phyloP scores from a whole-genome alignment of 2,888 invertebrate species.

The Trisateles emortualis region DNA sequence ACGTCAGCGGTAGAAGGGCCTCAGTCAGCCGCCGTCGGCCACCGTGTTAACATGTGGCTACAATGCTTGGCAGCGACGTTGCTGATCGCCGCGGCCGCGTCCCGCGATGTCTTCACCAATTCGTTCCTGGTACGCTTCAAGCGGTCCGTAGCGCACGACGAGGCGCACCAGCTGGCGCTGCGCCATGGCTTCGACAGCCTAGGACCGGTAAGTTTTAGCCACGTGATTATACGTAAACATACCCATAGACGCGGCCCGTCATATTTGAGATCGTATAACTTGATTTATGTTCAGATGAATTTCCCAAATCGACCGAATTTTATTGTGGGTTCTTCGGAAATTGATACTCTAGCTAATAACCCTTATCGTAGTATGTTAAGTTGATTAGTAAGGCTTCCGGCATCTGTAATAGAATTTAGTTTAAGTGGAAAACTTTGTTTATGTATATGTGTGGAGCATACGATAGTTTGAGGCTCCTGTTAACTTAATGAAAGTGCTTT shows the following conservation, averaged over 20 bases:
- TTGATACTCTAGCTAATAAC: slow-evolving; percentile 24
- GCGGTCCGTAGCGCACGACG: slow-evolving; percentile 90
- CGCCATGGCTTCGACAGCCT: slow-evolving; percentile 97
- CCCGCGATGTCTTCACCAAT: slow-evolving; percentile 95
- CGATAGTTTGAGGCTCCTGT: slow-evolving; percentile 9
- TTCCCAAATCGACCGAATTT: slow-evolving; percentile 37
- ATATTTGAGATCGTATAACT: slow-evolving; percentile 47
- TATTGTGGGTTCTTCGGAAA: slow-evolving; percentile 31
- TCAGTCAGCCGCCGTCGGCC: slow-evolving; percentile 82
- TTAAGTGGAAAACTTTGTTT: slow-evolving; percentile 20
- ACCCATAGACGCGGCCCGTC: slow-evolving; percentile 50
- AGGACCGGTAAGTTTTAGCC: slow-evolving; percentile 93
- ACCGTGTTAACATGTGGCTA: slow-evolving; percentile 79
- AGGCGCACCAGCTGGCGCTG: slow-evolving; percentile 93
- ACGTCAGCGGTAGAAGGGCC: slow-evolving; percentile 73
- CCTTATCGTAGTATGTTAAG: slow-evolving; percentile 8
- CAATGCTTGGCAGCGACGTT: slow-evolving; percentile 78
- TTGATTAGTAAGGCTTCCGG: slow-evolving; percentile 24
- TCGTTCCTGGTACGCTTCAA: slow-evolving; percentile 97
- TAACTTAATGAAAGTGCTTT: slow-evolving; percentile 2
- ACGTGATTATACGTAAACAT: slow-evolving; percentile 84
- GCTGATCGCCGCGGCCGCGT: slow-evolving; percentile 74
- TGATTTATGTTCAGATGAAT: slow-evolving; percentile 36
- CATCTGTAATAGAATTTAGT: not conserved
- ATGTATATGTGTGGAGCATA: slow-evolving; percentile 10